These are phyloP conservation scores for Axis porcinus DNA, from an alignment of 2,113 vertebrate species.

Conservation along the genomic window DNA sequence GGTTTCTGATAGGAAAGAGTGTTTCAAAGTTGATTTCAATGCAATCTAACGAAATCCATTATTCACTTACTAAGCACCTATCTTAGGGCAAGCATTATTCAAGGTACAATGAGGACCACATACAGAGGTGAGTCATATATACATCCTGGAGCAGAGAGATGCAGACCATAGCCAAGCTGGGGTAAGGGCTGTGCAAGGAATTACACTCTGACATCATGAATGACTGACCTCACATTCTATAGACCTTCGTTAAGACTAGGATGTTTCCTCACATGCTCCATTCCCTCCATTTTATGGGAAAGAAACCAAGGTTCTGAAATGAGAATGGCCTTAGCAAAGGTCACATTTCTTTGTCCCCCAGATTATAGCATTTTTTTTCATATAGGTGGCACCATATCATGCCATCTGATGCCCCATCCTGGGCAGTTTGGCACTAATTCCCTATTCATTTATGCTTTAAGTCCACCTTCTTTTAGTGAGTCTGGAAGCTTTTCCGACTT, in stretches of 20 bases:
- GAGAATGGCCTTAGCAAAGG: background rate
- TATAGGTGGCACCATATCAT: background rate
- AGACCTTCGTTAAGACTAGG: background rate
- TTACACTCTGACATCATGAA: background rate
- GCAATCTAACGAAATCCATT: background rate
- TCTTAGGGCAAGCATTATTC: background rate
- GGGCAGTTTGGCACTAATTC: background rate
- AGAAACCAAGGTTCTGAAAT: background rate
- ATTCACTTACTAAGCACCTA: background rate
- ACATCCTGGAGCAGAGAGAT: background rate
- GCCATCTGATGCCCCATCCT: background rate
- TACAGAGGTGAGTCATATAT: background rate
- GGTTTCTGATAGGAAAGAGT: background rate
- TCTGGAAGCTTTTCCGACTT: background rate
- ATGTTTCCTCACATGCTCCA: background rate
- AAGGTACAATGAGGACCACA: background rate
- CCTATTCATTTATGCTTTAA: constrained; percentile 28
- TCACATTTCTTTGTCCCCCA: background rate
- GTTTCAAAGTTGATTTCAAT: background rate
- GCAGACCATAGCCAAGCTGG: background rate
- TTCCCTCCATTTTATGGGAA: background rate
- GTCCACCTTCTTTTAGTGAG: background rate
- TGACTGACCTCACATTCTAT: background rate
- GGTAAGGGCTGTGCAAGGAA: background rate
- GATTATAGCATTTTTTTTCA: background rate